phyloP scores from a whole-genome alignment of 2,113 vertebrate species.

The Sorex fumeus region DNA sequence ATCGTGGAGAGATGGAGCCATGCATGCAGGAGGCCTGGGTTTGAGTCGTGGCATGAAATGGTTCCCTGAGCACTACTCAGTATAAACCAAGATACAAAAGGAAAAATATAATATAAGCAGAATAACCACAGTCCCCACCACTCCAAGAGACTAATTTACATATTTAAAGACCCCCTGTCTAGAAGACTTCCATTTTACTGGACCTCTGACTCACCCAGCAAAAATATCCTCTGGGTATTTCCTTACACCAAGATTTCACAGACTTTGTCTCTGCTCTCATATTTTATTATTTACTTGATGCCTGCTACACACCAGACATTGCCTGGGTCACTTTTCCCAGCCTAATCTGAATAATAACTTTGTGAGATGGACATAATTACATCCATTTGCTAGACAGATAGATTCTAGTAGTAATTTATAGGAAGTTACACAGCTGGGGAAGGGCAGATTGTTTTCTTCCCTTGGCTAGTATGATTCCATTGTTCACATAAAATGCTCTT shows the following conservation, averaged over 20 bases:
- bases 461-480: not conserved
- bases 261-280: not conserved
- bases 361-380: not conserved
- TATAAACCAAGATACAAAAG: too few relatives aligned
- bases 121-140: not conserved
- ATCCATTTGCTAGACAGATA: constrained; percentile 1
- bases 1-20: too few relatives aligned
- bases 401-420: constrained; percentile 8
- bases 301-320: not conserved
- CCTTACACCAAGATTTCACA: not conserved
- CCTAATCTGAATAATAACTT: not conserved
- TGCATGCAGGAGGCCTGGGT: too few relatives aligned
- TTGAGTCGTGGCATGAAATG: too few relatives aligned
- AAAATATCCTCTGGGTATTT: not conserved
- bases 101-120: not conserved
- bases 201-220: not conserved
- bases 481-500: constrained; percentile 30
- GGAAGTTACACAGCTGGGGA: not conserved
- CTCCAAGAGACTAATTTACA: not conserved
- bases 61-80: too few relatives aligned
- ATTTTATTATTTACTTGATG: not conserved
- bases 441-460: not conserved
- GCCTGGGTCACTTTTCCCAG: not conserved
- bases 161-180: not conserved
- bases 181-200: not conserved